A percentile compares a stretch with the other conserved stretches of the same genome.
phyloP scores from a whole-genome alignment of 2,888 invertebrate genomes.

The Pseudococcus viburni region DNA sequence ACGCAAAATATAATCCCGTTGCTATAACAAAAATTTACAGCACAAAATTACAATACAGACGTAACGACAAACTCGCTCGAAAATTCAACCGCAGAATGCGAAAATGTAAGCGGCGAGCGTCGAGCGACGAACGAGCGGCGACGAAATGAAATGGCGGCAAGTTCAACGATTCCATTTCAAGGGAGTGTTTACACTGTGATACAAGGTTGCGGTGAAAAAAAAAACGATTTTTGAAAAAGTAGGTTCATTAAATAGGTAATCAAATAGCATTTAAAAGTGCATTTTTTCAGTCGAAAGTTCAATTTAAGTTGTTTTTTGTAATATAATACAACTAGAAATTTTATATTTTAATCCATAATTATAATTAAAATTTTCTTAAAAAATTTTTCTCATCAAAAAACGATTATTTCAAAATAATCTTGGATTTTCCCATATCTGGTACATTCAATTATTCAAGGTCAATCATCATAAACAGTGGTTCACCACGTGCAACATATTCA shows the following conservation, averaged over 20 bases:
- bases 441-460: background rate
- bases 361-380: background rate
- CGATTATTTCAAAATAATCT: no score
- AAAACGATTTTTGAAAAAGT: background rate
- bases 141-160: constrained; percentile 55
- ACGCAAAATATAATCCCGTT: constrained; percentile 33
- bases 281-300: background rate
- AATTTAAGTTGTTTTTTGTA: background rate
- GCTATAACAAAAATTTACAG: constrained; percentile 31
- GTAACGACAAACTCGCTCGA: background rate
- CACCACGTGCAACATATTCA: constrained; percentile 1
- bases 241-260: background rate
- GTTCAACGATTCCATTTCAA: constrained; percentile 51
- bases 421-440: background rate
- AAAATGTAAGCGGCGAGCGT: no score
- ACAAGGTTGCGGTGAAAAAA: background rate
- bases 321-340: background rate
- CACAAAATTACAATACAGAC: constrained; percentile 14
- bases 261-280: background rate
- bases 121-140: constrained; percentile 17
- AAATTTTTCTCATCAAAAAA: background rate
- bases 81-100: background rate
- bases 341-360: background rate
- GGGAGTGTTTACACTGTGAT: constrained; percentile 7
- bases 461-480: background rate